These are phyloP conservation scores for Phaethon lepturus DNA, from an alignment of 2,113 vertebrate species.

Conservation along the genomic window DNA sequence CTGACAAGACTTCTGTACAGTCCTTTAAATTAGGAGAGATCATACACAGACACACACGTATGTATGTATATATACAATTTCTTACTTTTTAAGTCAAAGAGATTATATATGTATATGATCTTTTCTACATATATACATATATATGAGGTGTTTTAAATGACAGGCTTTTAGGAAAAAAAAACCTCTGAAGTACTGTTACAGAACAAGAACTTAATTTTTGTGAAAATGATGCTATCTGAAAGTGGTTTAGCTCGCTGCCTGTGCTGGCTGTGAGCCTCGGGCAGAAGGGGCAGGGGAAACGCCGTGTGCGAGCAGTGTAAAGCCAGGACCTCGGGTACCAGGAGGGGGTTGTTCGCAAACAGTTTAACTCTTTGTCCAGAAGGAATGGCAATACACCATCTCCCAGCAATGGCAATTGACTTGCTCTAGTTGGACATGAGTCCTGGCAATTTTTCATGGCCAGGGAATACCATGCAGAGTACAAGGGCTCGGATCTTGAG, in stretches of 20 bases:
- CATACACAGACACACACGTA: background rate
- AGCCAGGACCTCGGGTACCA: background rate
- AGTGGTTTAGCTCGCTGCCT: background rate
- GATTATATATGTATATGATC: background rate
- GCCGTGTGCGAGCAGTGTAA: fast-evolving
- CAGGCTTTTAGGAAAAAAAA: background rate
- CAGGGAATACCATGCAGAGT: background rate
- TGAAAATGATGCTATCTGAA: background rate
- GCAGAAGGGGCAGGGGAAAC: background rate
- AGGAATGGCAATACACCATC: background rate
- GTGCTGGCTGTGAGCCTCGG: background rate
- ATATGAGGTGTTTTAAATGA: background rate
- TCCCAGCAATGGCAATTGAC: background rate
- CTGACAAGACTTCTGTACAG: background rate
- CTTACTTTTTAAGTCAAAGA: background rate
- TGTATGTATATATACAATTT: background rate
- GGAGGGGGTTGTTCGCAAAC: background rate
- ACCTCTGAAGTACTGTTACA: background rate
- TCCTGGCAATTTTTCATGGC: background rate
- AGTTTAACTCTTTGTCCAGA: background rate
- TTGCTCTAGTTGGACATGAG: background rate
- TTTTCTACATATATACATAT: background rate
- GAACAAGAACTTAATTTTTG: background rate
- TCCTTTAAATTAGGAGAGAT: background rate
- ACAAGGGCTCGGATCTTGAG: background rate